Evolutionary conservation across 2,113 vertebrate genomes (phyloP), one percentile per base, ranked within the genome.

Genomic region (Andinoacara biseriatus): DNA sequence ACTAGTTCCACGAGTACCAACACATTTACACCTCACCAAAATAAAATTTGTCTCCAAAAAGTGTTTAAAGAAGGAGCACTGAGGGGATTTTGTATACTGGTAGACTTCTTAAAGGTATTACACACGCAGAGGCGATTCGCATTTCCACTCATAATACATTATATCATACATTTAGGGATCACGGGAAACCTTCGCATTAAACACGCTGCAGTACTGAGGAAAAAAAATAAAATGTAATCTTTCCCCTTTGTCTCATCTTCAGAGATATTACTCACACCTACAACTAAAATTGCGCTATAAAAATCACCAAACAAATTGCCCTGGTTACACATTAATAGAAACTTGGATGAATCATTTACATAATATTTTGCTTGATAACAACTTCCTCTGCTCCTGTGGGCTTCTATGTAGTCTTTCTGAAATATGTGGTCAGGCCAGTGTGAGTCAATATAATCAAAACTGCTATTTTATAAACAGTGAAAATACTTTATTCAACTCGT

Each of bases 51-150:
- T 11, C 5, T 31, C 7, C n/a, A 8, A 35, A 62, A 77, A 38
- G 5, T 22, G 35, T 69, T 35, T 60, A 62, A 56, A 54, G 59
- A 61, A 61, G 94, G 96, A 96, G 92, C 94, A 80, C 85, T 86
- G 87, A 88, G 88, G 82, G 54, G 88, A 93, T 92, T 89, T 92
- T 93, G 87, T 92, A 87, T 90, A 93, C 82, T 85, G 86, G 86
- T 91, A 93, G 87, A 90, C 87, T 92, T 94, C 80, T 86, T 67
- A 84, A 84, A 92, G 77, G 67, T 58, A 86, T 94, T 93, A 86
- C 81, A 76, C 81, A 76, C 89, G 90, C 90, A 86, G 89, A 93
- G 91, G 87, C 87, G 87, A 96, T 96, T 95, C 95, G 89, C 90
- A 90, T 76, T 90, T 63, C 79, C 2, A 40, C 84, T 94, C 88